phyloP scores from a whole-genome alignment of 2,888 invertebrate genomes.

The Hipparchia sbordonii region DNA sequence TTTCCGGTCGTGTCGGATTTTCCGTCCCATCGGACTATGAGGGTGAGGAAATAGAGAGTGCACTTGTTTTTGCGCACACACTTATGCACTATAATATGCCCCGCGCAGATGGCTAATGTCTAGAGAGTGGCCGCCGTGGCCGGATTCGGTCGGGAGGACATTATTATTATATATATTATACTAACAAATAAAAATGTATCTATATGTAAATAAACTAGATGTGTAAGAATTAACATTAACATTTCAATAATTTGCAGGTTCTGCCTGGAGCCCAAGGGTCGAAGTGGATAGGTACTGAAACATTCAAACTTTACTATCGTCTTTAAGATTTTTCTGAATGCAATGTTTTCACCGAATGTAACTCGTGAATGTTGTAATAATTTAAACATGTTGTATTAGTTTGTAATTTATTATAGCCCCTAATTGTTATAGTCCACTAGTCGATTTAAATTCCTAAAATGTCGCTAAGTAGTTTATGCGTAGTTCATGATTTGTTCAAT shows the following conservation, averaged over 20 bases:
- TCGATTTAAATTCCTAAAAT: neutral
- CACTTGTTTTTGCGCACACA: no score
- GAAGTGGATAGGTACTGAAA: conserved; percentile 46
- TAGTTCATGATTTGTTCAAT: neutral
- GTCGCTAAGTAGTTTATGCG: neutral
- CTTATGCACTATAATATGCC: no score
- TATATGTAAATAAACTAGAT: no score
- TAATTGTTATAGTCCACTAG: neutral
- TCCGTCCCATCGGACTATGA: no score
- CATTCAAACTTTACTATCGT: neutral
- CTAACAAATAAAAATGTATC: no score
- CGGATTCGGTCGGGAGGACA: no score
- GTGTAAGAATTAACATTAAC: neutral
- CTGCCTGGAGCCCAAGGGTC: conserved; percentile 55
- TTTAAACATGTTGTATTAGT: neutral
- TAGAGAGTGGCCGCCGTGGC: no score
- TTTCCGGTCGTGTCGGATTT: no score
- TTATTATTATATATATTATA: no score
- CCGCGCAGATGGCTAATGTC: no score
- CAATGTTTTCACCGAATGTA: conserved; percentile 5
- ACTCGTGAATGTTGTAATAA: conserved; percentile 6
- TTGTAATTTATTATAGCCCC: conserved; percentile 8
- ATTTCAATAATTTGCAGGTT: conserved; percentile 53
- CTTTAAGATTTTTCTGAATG: conserved; percentile 9
- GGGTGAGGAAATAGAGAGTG: no score